Conservation (phyloP, 2,797 vertebrate genomes). For the Columba guinea region DNA sequence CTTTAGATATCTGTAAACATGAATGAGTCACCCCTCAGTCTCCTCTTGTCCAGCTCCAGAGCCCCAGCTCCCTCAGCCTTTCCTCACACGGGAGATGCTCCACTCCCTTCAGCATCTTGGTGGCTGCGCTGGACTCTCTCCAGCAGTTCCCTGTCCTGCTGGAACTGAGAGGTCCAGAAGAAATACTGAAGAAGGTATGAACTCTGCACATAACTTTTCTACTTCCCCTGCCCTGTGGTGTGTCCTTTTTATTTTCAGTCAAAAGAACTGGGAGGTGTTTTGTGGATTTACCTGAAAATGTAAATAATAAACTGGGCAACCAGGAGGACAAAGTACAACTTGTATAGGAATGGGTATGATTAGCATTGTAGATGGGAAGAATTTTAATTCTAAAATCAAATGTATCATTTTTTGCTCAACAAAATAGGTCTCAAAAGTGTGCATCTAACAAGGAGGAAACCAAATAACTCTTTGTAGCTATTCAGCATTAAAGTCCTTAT, state of each 20-base stretch:
- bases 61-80: too few species aligned
- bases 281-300: neutral
- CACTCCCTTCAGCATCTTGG: too few species aligned
- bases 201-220: neutral
- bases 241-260: neutral
- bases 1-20: too few species aligned
- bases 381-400: neutral
- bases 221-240: neutral
- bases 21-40: too few species aligned
- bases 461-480: neutral
- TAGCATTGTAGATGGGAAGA: neutral
- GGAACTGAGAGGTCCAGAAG: neutral
- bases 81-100: too few species aligned
- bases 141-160: too few species aligned
- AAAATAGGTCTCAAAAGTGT: neutral
- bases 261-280: neutral
- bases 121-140: too few species aligned
- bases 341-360: fast-evolving
- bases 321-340: neutral
- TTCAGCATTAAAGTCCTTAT: neutral
- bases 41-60: too few species aligned
- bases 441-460: neutral
- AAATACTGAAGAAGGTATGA: neutral
- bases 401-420: neutral
- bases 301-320: neutral